These are phyloP conservation scores for Drosophila prostipennis DNA, from an alignment of 2,888 invertebrate genomes.

Conservation along the genomic window DNA sequence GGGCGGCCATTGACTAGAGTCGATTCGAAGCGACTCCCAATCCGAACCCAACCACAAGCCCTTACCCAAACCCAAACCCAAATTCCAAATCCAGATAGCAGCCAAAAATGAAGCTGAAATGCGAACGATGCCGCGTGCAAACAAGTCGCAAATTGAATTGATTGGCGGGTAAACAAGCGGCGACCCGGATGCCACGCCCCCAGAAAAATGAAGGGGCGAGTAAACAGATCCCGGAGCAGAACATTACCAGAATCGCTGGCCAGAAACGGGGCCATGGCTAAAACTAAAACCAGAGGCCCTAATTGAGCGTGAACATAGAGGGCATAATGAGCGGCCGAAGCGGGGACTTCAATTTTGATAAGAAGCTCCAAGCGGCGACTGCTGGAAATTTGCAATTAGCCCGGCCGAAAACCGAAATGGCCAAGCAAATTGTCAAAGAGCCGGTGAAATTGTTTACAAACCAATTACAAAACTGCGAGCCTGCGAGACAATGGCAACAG, in stretches of 20 bases:
- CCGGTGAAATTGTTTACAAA: constrained; percentile 75
- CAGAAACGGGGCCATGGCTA: constrained; percentile 15
- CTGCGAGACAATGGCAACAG: constrained; percentile 65
- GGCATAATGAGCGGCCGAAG: constrained; percentile 35
- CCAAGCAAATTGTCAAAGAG: constrained; percentile 70
- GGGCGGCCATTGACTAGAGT: constrained; percentile 21
- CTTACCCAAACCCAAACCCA: too few species aligned
- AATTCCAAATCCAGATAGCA: not conserved
- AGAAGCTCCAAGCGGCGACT: constrained; percentile 31
- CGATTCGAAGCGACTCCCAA: constrained; percentile 1
- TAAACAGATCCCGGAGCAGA: constrained; percentile 27
- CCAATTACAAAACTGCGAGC: constrained; percentile 65
- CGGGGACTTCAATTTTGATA: constrained; percentile 49
- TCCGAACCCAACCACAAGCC: too few species aligned
- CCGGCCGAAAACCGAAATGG: constrained; percentile 49
- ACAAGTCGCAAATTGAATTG: constrained; percentile 62
- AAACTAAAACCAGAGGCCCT: constrained; percentile 36
- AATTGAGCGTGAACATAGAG: constrained; percentile 65
- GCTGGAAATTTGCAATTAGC: constrained; percentile 65
- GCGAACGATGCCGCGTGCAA: constrained; percentile 41
- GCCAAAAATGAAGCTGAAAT: constrained; percentile 34
- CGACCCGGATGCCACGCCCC: constrained; percentile 32
- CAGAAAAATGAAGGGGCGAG: constrained; percentile 14
- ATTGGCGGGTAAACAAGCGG: constrained; percentile 58
- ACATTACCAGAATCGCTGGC: constrained; percentile 23